Base-by-base conservation (phyloP, 2,888 invertebrate species). In the Aporophyla nigra region DNA sequence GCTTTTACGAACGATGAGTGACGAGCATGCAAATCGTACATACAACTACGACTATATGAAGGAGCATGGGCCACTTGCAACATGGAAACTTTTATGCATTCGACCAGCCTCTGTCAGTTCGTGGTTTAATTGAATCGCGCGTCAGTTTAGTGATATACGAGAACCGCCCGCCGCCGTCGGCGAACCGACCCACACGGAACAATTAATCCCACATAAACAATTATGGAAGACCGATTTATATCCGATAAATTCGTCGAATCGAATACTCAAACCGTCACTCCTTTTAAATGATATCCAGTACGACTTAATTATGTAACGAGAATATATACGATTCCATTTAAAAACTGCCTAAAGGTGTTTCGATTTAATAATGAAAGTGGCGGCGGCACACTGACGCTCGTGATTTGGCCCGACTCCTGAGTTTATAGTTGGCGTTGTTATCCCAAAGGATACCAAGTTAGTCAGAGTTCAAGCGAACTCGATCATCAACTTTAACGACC, bases 121-220 rank as follows among this genome's bases (percentile, higher is more conserved):
- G 86, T 87, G 89, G 87, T 94, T 93, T 94, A 95, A 96, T 96
- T 96, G 95, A 96, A 96, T 94, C 91, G 90, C 92, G 88, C 92
- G 92, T 93, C 94, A 92, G 89, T 73, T 82, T 88, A 86, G 91
- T 94, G 93, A 95, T 94, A 92, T 94, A 95, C 92, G 93, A 93
- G 92, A 91, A 87, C 80, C 86, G 86, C 58, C 82, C 73, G 69
- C 78, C 80, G 58, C 91, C 92, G 88, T 82, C 87, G 92, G 92
- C 93, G 85, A 90, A 89, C 91, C 92, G 86, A 89, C 90, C 89
- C 86, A 88, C 87, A 75, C 85, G 86, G 88, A 90, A 92, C 93
- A 92, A 94, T 95, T 94, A 94, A 94, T 94, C 90, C 93, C 92
- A 91, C 92, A 94, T 94, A 94, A 94, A 94, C 93, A 94, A 94